These are phyloP conservation scores for Rhinichthys osculus DNA, from an alignment of 2,797 vertebrate genomes.

Conservation along the genomic window DNA sequence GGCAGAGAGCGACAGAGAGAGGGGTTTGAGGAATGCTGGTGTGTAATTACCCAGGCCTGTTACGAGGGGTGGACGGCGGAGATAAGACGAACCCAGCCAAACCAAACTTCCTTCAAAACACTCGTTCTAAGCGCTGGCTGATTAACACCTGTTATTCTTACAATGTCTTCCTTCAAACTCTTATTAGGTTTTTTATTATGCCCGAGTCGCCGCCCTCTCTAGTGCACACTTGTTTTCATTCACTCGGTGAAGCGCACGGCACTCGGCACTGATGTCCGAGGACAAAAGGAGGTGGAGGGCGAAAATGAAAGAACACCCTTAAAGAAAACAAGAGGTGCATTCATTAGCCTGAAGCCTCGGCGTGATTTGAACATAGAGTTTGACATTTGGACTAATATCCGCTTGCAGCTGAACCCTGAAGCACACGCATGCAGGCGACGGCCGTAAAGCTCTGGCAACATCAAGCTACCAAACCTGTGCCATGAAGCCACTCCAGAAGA, in stretches of 20 bases:
- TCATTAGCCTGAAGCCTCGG: conserved; percentile 7
- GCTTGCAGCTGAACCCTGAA: not conserved
- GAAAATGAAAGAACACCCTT: conserved; percentile 15
- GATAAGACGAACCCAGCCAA: conserved; percentile 54
- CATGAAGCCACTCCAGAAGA: not conserved
- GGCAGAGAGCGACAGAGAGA: conserved; percentile 19
- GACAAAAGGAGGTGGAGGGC: not conserved
- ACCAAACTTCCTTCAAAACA: conserved; percentile 60
- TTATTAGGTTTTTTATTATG: not conserved
- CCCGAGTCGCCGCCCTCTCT: conserved; percentile 16
- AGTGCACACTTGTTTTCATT: conserved; percentile 47
- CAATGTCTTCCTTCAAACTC: conserved; percentile 9
- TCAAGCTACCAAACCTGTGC: not conserved
- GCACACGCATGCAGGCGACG: not conserved
- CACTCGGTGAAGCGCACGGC: conserved; percentile 11
- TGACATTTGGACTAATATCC: not conserved
- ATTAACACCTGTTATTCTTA: conserved; percentile 42
- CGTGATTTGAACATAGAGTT: not conserved
- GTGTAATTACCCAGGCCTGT: conserved; percentile 52
- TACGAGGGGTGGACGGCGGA: conserved; percentile 32
- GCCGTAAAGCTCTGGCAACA: too few species aligned
- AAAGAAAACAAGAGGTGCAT: conserved; percentile 45
- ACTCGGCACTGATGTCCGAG: conserved; percentile 36
- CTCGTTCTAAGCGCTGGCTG: conserved; percentile 16
- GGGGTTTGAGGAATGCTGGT: conserved; percentile 12